These are phyloP conservation scores for Gallinago undulata DNA, from an alignment of 2,113 vertebrate species.

Conservation along the genomic window DNA sequence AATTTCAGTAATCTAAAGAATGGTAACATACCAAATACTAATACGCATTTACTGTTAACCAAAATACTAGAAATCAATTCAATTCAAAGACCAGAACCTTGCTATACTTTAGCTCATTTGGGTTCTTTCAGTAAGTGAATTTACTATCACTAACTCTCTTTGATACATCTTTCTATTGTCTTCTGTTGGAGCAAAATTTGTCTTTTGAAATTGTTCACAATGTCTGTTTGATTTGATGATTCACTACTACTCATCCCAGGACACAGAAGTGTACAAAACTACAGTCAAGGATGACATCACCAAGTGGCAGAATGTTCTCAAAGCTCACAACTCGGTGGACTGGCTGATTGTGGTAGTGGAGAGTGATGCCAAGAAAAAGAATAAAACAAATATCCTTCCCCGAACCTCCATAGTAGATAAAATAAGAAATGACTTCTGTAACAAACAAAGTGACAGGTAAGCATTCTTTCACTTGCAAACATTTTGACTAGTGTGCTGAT, in stretches of 20 bases:
- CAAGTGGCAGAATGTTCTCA: constrained; percentile 92
- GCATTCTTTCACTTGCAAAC: neutral
- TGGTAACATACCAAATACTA: neutral
- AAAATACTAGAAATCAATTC: neutral
- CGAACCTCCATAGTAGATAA: constrained; percentile 97
- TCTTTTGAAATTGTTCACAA: neutral
- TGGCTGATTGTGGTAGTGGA: constrained; percentile 98
- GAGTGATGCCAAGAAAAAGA: constrained; percentile 95
- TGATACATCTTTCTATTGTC: neutral
- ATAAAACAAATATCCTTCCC: constrained; percentile 97
- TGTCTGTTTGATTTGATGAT: constrained; percentile 26
- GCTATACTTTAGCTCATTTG: neutral
- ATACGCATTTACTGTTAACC: neutral
- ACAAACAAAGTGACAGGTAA: constrained; percentile 98
- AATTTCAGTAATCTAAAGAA: neutral
- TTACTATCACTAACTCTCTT: neutral
- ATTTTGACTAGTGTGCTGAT: neutral
- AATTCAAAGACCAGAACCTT: neutral
- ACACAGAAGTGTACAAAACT: constrained; percentile 93
- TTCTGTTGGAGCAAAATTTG: neutral
- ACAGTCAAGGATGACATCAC: constrained; percentile 94
- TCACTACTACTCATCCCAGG: constrained; percentile 74
- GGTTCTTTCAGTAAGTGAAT: neutral
- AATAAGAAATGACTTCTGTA: constrained; percentile 98
- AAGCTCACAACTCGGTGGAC: constrained; percentile 85